Conservation (phyloP, 2,888 invertebrate species). For the Melinaea menophilus region DNA sequence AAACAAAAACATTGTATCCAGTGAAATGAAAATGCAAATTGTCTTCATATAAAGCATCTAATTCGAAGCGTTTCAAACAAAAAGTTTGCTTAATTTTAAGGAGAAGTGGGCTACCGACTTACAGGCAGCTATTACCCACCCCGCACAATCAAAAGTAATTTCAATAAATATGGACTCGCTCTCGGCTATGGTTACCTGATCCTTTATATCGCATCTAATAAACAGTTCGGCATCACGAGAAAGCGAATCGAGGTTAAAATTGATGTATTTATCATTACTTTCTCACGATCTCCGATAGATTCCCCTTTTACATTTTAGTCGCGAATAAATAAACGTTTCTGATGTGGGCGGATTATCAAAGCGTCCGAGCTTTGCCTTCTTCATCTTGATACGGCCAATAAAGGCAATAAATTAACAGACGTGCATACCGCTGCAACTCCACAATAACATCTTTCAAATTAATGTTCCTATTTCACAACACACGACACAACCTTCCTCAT, state of each 20-base stretch:
- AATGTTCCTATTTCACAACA: no score
- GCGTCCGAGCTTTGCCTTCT: no score
- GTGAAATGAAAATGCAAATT: slow-evolving; percentile 30
- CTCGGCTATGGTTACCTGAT: slow-evolving; percentile 56
- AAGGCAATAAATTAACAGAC: no score
- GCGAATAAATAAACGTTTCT: slow-evolving; percentile 36
- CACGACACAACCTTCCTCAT: no score
- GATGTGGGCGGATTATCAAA: not conserved
- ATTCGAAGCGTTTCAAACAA: slow-evolving; percentile 63
- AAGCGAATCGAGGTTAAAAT: slow-evolving; percentile 69
- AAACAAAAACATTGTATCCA: slow-evolving; percentile 19
- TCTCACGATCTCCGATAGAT: slow-evolving; percentile 64
- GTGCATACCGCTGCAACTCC: no score
- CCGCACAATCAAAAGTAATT: slow-evolving; percentile 75
- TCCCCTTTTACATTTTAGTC: slow-evolving; percentile 38
- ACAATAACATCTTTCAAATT: no score
- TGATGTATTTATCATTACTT: slow-evolving; percentile 76
- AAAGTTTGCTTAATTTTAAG: slow-evolving; percentile 64
- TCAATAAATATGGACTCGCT: slow-evolving; percentile 70
- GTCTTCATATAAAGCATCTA: slow-evolving; percentile 59
- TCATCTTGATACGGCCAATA: no score
- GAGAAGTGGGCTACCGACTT: slow-evolving; percentile 63
- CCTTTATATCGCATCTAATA: slow-evolving; percentile 72
- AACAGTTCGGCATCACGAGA: slow-evolving; percentile 74
- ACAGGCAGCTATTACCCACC: slow-evolving; percentile 63